A percentile compares a stretch with the other conserved stretches of the same genome.
phyloP scores from a whole-genome alignment of 2,113 vertebrate species.

The Nettapus auritus region DNA sequence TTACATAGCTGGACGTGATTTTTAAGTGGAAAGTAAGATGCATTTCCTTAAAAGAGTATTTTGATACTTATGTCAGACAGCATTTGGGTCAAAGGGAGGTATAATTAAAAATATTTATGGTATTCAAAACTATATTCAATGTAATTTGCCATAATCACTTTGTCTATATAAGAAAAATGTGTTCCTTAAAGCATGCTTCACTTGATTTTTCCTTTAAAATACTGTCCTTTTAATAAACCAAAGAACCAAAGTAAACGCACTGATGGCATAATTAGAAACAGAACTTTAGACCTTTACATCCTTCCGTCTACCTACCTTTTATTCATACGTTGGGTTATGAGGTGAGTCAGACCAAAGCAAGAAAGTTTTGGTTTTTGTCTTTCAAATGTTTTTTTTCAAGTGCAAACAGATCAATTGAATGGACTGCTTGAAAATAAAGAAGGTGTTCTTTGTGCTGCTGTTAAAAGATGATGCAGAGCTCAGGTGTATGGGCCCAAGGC shows the following conservation, averaged over 20 bases:
- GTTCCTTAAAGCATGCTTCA: neutral
- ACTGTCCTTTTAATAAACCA: neutral
- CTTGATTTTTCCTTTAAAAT: conserved; percentile 19
- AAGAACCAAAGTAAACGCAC: neutral
- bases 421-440: conserved; percentile 4
- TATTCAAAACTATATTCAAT: neutral
- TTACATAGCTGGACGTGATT: neutral
- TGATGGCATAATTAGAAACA: neutral
- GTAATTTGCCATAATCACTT: neutral
- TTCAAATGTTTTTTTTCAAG: neutral
- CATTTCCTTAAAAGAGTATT: neutral
- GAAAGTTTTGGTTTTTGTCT: conserved; percentile 35
- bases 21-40: neutral
- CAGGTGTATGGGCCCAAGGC: neutral
- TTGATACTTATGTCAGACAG: neutral
- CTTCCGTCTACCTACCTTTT: neutral
- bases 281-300: neutral
- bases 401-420: conserved; percentile 13
- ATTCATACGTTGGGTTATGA: neutral
- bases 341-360: neutral
- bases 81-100: neutral
- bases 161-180: neutral
- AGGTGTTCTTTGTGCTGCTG: conserved; percentile 15
- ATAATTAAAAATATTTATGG: neutral
- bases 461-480: neutral